These are phyloP conservation scores for Vandiemenella viatica DNA, from an alignment of 2,888 invertebrate species.

Conservation along the genomic window DNA sequence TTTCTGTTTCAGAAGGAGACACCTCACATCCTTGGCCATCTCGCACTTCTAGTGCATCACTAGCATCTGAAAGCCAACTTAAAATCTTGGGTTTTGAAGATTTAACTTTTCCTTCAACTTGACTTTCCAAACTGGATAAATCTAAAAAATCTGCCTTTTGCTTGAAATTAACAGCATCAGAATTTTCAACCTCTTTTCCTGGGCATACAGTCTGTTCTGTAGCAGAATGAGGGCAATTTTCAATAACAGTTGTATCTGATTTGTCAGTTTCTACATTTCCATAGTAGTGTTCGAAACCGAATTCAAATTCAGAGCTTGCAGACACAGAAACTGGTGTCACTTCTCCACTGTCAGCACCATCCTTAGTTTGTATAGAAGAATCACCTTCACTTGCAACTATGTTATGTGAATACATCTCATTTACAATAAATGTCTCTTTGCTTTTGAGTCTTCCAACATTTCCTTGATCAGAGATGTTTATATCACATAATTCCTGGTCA, in stretches of 20 bases:
- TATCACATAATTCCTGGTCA: conserved; percentile 11
- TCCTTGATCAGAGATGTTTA: conserved; percentile 7
- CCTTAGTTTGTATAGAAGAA: not conserved
- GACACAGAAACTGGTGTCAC: conserved; percentile 49
- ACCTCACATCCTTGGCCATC: no score
- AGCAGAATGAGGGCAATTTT: no score
- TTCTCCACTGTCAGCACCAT: conserved; percentile 36
- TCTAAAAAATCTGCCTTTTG: no score
- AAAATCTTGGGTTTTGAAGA: no score
- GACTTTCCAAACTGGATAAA: no score
- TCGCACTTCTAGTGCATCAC: no score
- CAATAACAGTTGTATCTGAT: not conserved
- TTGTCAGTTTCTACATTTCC: not conserved
- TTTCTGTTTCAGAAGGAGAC: conserved; percentile 1
- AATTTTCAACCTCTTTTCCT: not conserved
- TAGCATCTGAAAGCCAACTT: no score
- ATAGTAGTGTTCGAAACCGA: conserved; percentile 20
- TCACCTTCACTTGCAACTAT: not conserved
- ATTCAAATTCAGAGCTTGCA: conserved; percentile 40
- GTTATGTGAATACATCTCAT: not conserved
- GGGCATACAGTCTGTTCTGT: not conserved
- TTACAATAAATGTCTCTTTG: not conserved
- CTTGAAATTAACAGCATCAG: no score
- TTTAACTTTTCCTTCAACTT: no score
- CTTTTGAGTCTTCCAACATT: not conserved